These are phyloP conservation scores for Indri indri DNA, from an alignment of 2,113 vertebrate species.

Conservation along the genomic window DNA sequence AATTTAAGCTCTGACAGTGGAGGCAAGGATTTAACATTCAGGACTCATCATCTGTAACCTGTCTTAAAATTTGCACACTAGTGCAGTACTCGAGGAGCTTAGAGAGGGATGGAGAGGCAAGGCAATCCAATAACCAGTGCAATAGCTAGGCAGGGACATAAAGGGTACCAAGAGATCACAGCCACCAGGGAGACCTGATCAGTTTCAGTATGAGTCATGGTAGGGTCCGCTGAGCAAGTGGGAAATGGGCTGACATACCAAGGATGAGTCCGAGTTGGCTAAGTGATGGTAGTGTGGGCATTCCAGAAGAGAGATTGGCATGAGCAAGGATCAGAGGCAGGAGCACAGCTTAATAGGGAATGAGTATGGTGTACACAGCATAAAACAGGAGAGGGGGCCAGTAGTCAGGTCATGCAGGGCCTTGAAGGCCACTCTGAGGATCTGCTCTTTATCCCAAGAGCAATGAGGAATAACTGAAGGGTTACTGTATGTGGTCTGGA, in stretches of 20 bases:
- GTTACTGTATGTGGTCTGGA: not conserved
- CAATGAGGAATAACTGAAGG: not conserved
- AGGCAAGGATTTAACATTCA: not conserved
- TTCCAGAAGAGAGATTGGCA: not conserved
- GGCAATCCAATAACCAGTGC: not conserved
- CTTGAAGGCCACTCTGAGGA: not conserved
- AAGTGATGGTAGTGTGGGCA: too few relatives aligned
- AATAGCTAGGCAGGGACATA: not conserved
- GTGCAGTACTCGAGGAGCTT: not conserved
- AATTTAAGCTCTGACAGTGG: not conserved
- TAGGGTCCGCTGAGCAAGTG: not conserved
- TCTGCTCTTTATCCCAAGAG: not conserved
- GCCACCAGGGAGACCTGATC: not conserved
- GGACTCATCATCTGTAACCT: not conserved
- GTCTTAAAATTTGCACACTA: not conserved
- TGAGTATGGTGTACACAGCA: not conserved
- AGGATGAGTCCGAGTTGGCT: not conserved
- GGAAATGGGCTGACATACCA: not conserved
- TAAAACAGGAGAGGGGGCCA: not conserved
- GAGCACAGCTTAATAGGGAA: not conserved
- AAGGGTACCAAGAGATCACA: not conserved
- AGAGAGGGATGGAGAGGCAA: not conserved
- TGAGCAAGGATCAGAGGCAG: not conserved
- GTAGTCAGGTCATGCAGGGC: not conserved
- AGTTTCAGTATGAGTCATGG: not conserved